phyloP scores from a whole-genome alignment of 2,888 invertebrate species.

The Belgica antarctica region DNA sequence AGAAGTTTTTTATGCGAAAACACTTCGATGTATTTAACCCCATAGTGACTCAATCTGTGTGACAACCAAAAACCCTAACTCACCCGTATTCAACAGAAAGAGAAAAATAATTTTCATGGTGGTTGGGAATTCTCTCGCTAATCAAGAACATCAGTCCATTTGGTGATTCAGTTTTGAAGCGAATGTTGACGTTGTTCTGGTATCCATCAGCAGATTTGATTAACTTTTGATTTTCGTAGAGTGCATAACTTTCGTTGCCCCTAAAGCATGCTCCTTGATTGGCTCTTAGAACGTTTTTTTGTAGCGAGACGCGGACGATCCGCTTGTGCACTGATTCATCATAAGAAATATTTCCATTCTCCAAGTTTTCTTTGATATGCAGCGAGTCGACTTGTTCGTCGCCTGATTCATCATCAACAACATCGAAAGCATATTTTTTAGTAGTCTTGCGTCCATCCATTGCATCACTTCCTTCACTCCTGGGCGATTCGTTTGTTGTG shows the following conservation, averaged over 20 bases:
- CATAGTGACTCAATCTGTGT: no score
- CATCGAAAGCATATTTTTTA: constrained; percentile 21
- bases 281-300: background rate
- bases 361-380: background rate
- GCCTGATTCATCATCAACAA: background rate
- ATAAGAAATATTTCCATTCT: constrained; percentile 61
- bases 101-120: constrained; percentile 74
- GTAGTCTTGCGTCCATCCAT: background rate
- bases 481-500: constrained; percentile 54
- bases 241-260: background rate
- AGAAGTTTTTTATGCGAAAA: no score
- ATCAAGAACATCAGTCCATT: constrained; percentile 83
- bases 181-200: constrained; percentile 82
- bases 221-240: background rate
- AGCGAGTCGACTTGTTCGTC: background rate
- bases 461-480: constrained; percentile 60
- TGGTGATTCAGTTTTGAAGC: constrained; percentile 70
- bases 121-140: constrained; percentile 55
- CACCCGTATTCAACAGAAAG: constrained; percentile 76
- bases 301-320: constrained; percentile 54
- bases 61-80: constrained; percentile 41
- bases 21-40: no score
- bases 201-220: constrained; percentile 52
- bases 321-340: constrained; percentile 58
- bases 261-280: background rate